Evolutionary conservation across 2,113 vertebrate species (phyloP), one percentile per base, ranked within the genome.

Genomic region (Edolisoma coerulescens): DNA sequence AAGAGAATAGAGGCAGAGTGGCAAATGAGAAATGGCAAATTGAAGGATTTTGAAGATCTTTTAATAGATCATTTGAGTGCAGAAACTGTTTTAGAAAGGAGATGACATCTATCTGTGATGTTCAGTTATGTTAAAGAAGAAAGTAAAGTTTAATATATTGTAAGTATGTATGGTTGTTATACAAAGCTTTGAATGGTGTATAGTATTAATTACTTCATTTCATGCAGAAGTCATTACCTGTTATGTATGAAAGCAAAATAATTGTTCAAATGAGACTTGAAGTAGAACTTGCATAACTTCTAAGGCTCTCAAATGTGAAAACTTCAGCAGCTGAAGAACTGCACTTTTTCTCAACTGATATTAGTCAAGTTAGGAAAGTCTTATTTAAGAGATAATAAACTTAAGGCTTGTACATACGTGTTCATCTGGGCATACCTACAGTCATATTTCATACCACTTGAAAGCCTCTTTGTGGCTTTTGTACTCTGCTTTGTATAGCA

Each of bases 21-120:
- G 47, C 67, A 95, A 91, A 96, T 95, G 50, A 74, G 39, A 83
- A 96, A 91, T 93, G 59, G 73, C 59, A 93, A 13, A 70, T 74
- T 78, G 59, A 81, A 93, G 77, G 47, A 88, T 95, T 95, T 95
- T 97, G 52, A 70, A n/a, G 32, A 79, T 94, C 41, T 89, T 92
- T 90, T 86, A 96, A 71, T 75, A 80, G 93, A 81, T 96, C 15
- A 17, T 73, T 80, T 95, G 84, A 73, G 42, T 64, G 45, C 61
- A 75, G 69, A 41, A 84, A 74, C 47, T 86, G 8, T 87, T 97
- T 95, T 83, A 95, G 47, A 89, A 74, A 76, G 64, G 64, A 49
- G 41, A 79, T 67, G 27, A 27, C 35, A 77, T 82, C 32, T 95
- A 69, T 94, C 67, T 96, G 56, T 91, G 65, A 13, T 75, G 12